These are phyloP conservation scores for Orussus abietinus DNA, from an alignment of 1,140 invertebrate species.

Conservation along the genomic window DNA sequence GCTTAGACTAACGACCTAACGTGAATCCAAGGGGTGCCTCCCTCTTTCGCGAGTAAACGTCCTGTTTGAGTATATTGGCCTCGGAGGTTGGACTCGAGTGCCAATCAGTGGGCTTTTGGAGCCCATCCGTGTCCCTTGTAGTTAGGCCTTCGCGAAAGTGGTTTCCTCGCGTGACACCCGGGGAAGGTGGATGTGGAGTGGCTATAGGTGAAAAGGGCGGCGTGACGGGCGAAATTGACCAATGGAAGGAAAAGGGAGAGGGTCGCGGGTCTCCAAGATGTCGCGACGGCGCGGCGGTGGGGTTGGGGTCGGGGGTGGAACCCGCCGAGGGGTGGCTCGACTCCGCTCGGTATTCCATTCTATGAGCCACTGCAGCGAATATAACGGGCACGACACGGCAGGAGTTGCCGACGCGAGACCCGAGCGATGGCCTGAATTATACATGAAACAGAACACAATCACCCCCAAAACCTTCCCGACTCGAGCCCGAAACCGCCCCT, in stretches of 20 bases:
- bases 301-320: too few relatives aligned
- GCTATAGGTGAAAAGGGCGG: constrained; percentile 18
- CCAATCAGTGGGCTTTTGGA: too few relatives aligned
- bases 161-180: too few relatives aligned
- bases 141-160: too few relatives aligned
- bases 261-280: constrained; percentile 21
- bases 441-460: constrained; percentile 49
- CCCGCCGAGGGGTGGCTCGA: too few relatives aligned
- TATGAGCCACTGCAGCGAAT: constrained; percentile 27
- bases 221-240: constrained; percentile 32
- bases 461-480: constrained; percentile 29
- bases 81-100: too few relatives aligned
- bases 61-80: too few relatives aligned
- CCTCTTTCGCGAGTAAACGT: too few relatives aligned
- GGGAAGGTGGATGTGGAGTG: too few relatives aligned
- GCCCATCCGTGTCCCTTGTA: too few relatives aligned
- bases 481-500: constrained; percentile 29
- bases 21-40: too few relatives aligned
- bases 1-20: too few relatives aligned
- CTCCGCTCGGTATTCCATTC: constrained; percentile 23
- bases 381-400: constrained; percentile 30
- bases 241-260: constrained; percentile 14
- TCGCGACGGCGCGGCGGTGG: constrained; percentile 26
- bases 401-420: constrained; percentile 37
- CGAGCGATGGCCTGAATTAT: constrained; percentile 47